Evolutionary conservation across 2,113 vertebrate genomes (phyloP).

Genomic region (Saguinus imperator): DNA sequence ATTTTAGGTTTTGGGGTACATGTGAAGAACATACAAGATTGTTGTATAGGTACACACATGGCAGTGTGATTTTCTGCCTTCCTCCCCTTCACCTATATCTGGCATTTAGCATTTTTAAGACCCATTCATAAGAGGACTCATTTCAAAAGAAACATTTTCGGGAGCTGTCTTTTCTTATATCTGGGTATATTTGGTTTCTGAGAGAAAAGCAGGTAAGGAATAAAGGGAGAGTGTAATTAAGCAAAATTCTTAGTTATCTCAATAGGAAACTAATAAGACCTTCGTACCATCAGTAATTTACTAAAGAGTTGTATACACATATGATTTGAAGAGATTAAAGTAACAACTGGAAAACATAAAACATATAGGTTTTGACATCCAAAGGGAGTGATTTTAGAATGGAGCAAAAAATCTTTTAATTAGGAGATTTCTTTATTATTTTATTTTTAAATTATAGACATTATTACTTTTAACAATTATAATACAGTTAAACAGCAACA

Average conservation of each 20-base stretch:
- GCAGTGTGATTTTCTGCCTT: too few relatives aligned
- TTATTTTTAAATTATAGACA: background rate
- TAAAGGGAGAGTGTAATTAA: background rate
- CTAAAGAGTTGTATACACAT: background rate
- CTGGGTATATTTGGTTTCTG: background rate
- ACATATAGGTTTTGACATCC: background rate
- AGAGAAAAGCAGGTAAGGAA: background rate
- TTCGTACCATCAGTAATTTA: background rate
- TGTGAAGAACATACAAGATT: too few relatives aligned
- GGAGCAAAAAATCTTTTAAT: background rate
- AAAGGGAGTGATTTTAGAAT: background rate
- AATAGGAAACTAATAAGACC: background rate
- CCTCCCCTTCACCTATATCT: too few relatives aligned
- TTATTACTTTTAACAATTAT: background rate
- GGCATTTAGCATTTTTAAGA: background rate
- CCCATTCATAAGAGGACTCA: background rate
- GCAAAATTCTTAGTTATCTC: background rate
- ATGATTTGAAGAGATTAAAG: background rate
- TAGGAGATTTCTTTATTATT: background rate
- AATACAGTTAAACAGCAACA: background rate
- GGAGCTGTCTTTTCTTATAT: background rate
- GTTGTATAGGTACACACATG: too few relatives aligned
- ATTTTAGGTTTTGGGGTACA: too few relatives aligned
- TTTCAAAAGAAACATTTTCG: background rate
- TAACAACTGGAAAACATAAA: background rate